Conservation (phyloP, 1,140 invertebrate species). For the Drosophila oshimai region DNA sequence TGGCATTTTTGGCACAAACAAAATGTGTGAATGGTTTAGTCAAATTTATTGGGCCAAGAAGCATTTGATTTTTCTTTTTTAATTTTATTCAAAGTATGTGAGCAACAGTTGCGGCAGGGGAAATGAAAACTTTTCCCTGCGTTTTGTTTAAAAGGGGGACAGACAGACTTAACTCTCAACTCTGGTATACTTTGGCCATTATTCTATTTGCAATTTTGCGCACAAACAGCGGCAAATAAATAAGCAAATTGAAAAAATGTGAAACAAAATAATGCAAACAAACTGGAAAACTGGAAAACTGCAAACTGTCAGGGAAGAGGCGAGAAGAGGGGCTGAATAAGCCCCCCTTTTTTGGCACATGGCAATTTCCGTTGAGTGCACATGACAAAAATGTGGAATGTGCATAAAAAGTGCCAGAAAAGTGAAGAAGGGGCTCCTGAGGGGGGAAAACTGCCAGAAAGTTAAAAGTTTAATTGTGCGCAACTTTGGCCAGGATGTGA, state of each 20-base stretch:
- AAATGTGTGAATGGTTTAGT: conserved; percentile 33
- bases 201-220: conserved; percentile 56
- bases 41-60: conserved; percentile 35
- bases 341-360: conserved; percentile 65
- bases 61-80: conserved; percentile 5
- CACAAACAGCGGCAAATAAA: conserved; percentile 39
- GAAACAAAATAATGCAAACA: conserved; percentile 31
- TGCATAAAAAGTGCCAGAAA: conserved; percentile 5
- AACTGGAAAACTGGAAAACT: conserved; percentile 34
- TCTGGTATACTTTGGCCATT: conserved; percentile 39
- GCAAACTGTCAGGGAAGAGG: background rate
- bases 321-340: background rate
- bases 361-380: conserved; percentile 72
- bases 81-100: conserved; percentile 18
- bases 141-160: background rate
- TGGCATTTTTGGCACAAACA: conserved; percentile 31
- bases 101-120: conserved; percentile 25
- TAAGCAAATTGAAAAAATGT: conserved; percentile 46
- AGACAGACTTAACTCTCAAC: conserved; percentile 28
- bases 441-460: conserved; percentile 52
- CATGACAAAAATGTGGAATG: conserved; percentile 72
- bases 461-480: conserved; percentile 81
- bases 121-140: conserved; percentile 14
- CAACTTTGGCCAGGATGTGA: conserved; percentile 52
- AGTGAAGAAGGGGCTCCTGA: background rate